Base-by-base conservation (phyloP, 2,888 invertebrate genomes). In the Eutolmus rufibarbis region DNA sequence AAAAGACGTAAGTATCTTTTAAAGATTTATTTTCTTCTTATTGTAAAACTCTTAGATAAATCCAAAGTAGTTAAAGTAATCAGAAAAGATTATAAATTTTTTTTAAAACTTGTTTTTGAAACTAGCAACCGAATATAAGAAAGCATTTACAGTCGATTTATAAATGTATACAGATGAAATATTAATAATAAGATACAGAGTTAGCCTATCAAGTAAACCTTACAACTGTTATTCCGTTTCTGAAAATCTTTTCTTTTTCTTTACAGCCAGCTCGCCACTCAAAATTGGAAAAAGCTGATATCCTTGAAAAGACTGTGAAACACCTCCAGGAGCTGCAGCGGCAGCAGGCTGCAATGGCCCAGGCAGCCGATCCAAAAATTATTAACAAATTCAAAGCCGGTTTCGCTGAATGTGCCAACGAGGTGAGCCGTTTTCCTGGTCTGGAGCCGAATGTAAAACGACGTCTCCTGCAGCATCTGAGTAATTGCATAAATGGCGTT, bases 271-370 rank as follows among this genome's bases (percentile, higher is more conserved):
- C 97, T 1, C 95, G 98, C 87, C 98, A 98, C 93, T 97, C 97
- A 5, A 98, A 98, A 92, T 94, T 98, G 90, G 98, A 98, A 92
- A 98, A 98, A 92, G 98, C 98, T 0, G 98, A 98, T 92, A 98
- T 98, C 90, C 93, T 98, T 86, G 98, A 98, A 93, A 96, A 98
- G 94, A 98, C 98, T 0, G 98, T 98, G 78, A 97, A 97, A 91
- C 98, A 98, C 92, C 94, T 99, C 82, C 97, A 98, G 91, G 96
- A 96, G 88, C 93, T 98, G 19, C 98, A 98, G 91, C 94, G 97
- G 14, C 97, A 97, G 91, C 98, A 98, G 92, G 93, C 96, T 77
- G 96, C 96, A 9, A 95, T 96, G 89, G 96, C 97, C 34, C 96
- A 96, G 89, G 96, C 97, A 0, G 95, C 96, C 12, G 97, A 98